Evolutionary conservation across 1,140 invertebrate genomes (phyloP).

Genomic region (Protaetia brevitarsis): DNA sequence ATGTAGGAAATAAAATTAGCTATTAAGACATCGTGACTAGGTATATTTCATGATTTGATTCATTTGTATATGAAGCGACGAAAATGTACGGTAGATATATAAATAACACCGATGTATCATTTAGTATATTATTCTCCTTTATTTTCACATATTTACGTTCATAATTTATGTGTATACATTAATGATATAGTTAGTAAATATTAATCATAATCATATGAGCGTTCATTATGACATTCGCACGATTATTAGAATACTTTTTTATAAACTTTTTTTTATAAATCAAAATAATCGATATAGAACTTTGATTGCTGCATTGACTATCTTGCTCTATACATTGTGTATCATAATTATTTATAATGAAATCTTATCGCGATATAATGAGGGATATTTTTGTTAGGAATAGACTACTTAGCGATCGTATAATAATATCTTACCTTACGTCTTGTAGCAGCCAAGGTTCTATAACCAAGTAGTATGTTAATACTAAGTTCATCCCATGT

Average conservation of each 20-base stretch:
- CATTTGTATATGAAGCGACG: background rate
- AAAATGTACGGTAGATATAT: background rate
- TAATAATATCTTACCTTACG: no score
- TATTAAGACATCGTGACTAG: background rate
- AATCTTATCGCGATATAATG: no score
- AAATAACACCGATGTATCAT: background rate
- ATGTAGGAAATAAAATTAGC: background rate
- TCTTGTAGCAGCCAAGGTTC: no score
- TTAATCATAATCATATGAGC: background rate
- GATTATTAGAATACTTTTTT: no score
- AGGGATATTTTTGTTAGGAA: no score
- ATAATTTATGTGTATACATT: background rate
- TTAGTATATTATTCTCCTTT: background rate
- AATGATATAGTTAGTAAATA: background rate
- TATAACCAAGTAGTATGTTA: background rate
- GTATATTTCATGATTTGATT: no score
- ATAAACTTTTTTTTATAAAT: no score
- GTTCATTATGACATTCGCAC: constrained; percentile 4
- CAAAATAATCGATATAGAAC: no score
- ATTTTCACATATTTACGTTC: background rate
- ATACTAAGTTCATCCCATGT: background rate
- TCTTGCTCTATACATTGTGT: no score
- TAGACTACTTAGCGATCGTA: no score
- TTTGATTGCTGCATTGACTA: no score
- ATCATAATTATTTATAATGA: no score